Base-by-base conservation (phyloP, 2,113 vertebrate genomes). In the Antennarius striatus region DNA sequence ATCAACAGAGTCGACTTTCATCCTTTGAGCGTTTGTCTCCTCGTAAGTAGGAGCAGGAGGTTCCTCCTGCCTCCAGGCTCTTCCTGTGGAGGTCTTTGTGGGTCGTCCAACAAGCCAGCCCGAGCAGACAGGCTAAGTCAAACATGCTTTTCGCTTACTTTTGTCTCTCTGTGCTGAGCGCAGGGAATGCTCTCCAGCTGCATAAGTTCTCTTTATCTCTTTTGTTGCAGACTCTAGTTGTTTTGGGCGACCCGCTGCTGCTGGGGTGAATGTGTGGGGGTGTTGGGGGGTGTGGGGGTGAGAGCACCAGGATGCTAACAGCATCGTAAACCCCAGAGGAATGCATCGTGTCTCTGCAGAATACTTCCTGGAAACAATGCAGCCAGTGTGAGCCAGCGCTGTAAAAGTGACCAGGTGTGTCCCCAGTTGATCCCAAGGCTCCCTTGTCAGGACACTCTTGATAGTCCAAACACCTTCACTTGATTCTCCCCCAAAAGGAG, bases 61-160 rank as follows among this genome's bases (percentile, higher is more conserved):
- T 77, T 85, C 58, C 68, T 82, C 52, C 62, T 81, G 80, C 83
- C 88, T 82, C 36, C 22, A 36, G 82, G 86, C 82, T 63, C 29
- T 85, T 82, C 73, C 76, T 79, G 58, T 65, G 68, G 75, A 86
- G 78, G 76, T 87, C 74, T 91, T 86, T 91, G 87, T 87, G 54
- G 75, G 63, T 65, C 30, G 30, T 88, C 90, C 89, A 88, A 86
- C 76, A 79, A 76, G 63, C 77, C 71, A 79, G 76, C 59, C 59
- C 69, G 61, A 77, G 79, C 73, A 87, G 79, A 78, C 81, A 63
- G 57, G 62, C 73, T 73, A 71, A 79, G 82, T 75, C 89, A 85
- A 77, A 81, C 82, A 77, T 77, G 80, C 62, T 78, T 88, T 84
- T 71, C 47, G 42, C 73, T 71, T 56, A 70, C 84, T 84, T 88